Evolutionary conservation across 2,888 invertebrate species (phyloP), one percentile per base, ranked within the genome.

Genomic region (Palloptera scutellata): DNA sequence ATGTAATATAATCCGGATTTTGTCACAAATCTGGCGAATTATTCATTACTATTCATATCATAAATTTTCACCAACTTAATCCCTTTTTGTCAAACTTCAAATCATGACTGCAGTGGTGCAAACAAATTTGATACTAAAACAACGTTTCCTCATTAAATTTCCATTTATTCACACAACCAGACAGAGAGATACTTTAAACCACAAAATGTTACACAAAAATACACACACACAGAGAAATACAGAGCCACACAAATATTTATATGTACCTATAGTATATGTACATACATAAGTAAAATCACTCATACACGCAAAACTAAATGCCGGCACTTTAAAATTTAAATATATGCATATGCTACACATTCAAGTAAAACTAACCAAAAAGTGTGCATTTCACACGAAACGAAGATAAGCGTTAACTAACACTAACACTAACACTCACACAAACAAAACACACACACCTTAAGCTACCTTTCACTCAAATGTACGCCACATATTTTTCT

Each of bases 381-480:
- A 42, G 59, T 43, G 42, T 42, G 45, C 59, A 59, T 42, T 61
- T 48, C 61, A 51, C 48, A 51, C 51, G 11, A 30, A 12, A 13
- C 6, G 13, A 20, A 11, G 51, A 61, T 51, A 61, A 51, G 61
- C 51, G 15, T 41, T 30, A 30, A 15, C 15, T 15, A 15, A 30
- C 51, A 41, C 20, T 45, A 12, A 20, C 55, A 45, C 12, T 10
- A 12, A 20, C 12, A 15, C 17, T 20, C 51, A 63, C 5, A 55
- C 30, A 19, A 45, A 19, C 19, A 20, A 54, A 19, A 40, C 43
- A 17, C 20, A 20, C 11, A 61, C 19, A 58, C 58, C 61, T 58
- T 66, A 66, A 62, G 42, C 62, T 57, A 66, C 51, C 52, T 61
- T 57, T 61, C 66, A 62, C 54, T 59, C 53, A 65, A 64, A 58